Evolutionary conservation across 2,888 invertebrate genomes (phyloP).

Genomic region (Meandrusa payeni): DNA sequence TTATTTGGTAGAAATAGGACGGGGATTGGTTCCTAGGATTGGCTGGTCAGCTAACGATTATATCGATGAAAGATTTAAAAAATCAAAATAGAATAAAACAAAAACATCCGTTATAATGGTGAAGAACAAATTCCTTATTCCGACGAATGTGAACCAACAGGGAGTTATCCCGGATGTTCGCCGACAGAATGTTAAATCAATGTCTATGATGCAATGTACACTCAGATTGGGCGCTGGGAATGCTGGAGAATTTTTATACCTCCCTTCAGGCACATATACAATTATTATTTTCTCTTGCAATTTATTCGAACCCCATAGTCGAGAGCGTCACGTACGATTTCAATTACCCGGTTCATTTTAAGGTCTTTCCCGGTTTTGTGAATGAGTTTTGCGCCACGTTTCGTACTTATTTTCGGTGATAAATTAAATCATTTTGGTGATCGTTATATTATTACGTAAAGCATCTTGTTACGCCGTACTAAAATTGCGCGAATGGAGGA

Average conservation of each 20-base stretch:
- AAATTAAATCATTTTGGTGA: too few relatives aligned
- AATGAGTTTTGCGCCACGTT: background rate
- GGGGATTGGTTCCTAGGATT: too few relatives aligned
- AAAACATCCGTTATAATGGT: background rate
- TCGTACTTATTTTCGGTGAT: too few relatives aligned
- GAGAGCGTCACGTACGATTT: slow-evolving; percentile 16
- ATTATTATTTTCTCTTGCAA: slow-evolving; percentile 21
- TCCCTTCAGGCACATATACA: slow-evolving; percentile 18
- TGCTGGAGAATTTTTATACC: slow-evolving; percentile 17
- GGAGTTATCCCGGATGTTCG: slow-evolving; percentile 20
- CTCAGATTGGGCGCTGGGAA: slow-evolving; percentile 13
- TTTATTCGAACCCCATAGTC: slow-evolving; percentile 19
- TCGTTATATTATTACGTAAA: too few relatives aligned
- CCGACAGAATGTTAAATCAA: slow-evolving; percentile 21
- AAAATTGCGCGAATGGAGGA: too few relatives aligned
- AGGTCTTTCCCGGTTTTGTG: background rate
- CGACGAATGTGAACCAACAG: slow-evolving; percentile 10
- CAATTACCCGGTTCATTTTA: slow-evolving; percentile 18
- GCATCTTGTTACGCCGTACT: too few relatives aligned
- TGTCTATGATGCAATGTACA: slow-evolving; percentile 23
- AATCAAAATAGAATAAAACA: too few relatives aligned
- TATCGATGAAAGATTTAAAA: too few relatives aligned
- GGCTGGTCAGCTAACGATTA: too few relatives aligned
- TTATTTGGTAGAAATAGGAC: too few relatives aligned
- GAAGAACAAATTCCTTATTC: slow-evolving; percentile 10